A percentile compares a stretch with the other conserved stretches of the same genome.
Conservation (phyloP, 1,140 invertebrate species). For the Apocrypta bakeri region DNA sequence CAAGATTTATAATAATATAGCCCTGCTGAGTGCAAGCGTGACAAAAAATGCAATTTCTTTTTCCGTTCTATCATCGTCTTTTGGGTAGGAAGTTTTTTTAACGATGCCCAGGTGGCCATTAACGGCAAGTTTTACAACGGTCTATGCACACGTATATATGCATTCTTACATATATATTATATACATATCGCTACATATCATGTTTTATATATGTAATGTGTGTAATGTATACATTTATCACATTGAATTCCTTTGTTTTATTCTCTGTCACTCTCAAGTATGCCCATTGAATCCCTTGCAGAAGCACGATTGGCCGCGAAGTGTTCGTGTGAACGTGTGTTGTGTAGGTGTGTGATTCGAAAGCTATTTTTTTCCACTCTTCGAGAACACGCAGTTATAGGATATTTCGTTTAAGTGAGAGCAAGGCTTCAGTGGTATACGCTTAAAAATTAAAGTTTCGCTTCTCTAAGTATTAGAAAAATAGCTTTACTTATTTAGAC, state of each 20-base stretch:
- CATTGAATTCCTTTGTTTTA: slow-evolving; percentile 62
- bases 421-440: slow-evolving; percentile 74
- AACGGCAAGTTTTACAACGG: slow-evolving; percentile 38
- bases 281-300: slow-evolving; percentile 73
- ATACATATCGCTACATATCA: slow-evolving; percentile 59
- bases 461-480: slow-evolving; percentile 74
- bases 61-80: slow-evolving; percentile 34
- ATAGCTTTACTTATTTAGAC: slow-evolving; percentile 74
- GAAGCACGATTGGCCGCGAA: slow-evolving; percentile 65
- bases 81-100: slow-evolving; percentile 62
- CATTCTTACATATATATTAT: slow-evolving; percentile 54
- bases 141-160: slow-evolving; percentile 51
- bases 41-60: slow-evolving; percentile 66
- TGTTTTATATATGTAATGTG: slow-evolving; percentile 56
- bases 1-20: slow-evolving; percentile 73
- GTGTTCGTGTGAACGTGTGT: slow-evolving; percentile 40
- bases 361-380: slow-evolving; percentile 45
- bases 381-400: slow-evolving; percentile 37
- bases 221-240: slow-evolving; percentile 66
- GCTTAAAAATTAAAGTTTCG: slow-evolving; percentile 72
- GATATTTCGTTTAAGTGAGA: slow-evolving; percentile 63
- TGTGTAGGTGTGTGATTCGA: slow-evolving; percentile 28
- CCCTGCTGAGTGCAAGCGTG: slow-evolving; percentile 72
- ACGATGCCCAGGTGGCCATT: slow-evolving; percentile 64
- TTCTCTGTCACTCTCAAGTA: slow-evolving; percentile 68